A percentile compares a stretch with the other conserved stretches of the same genome.
phyloP scores from a whole-genome alignment of 2,113 vertebrate genomes.

The Callorhinus ursinus region DNA sequence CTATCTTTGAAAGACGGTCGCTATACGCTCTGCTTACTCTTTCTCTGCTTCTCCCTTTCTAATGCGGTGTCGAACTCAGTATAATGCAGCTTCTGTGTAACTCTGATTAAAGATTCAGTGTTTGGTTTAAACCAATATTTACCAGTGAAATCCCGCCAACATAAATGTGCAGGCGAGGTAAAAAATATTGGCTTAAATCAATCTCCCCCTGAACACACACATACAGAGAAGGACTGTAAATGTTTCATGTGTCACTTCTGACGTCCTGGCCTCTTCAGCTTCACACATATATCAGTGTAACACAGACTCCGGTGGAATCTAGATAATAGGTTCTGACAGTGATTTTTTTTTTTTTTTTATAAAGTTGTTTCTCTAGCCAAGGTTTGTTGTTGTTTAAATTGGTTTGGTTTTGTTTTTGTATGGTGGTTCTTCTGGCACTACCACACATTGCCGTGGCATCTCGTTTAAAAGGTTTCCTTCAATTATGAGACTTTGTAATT shows the following conservation, averaged over 20 bases:
- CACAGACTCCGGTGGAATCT: not conserved
- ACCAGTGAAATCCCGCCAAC: conserved; percentile 75
- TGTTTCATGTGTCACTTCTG: conserved; percentile 27
- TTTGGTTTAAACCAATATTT: conserved; percentile 81
- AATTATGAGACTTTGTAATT: conserved; percentile 7
- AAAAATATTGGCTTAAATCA: conserved; percentile 75
- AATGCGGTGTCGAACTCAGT: not conserved
- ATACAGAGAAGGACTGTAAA: conserved; percentile 30
- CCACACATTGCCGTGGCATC: not conserved
- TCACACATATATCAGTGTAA: not conserved
- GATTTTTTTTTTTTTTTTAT: not conserved
- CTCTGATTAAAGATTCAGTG: conserved; percentile 79
- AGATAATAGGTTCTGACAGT: not conserved
- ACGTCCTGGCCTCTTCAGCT: not conserved
- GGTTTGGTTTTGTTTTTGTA: not conserved
- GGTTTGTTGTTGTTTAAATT: not conserved
- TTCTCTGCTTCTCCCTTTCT: not conserved
- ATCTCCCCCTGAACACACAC: conserved; percentile 43
- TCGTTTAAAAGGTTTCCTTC: not conserved
- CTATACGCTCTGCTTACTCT: not conserved
- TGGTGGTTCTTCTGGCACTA: not conserved
- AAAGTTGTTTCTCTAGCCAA: not conserved
- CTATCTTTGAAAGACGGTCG: not conserved
- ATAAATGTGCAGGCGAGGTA: conserved; percentile 74
- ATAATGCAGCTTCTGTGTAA: conserved; percentile 76